Conservation (phyloP, 2,888 invertebrate species). For the Diarsia brunnea region DNA sequence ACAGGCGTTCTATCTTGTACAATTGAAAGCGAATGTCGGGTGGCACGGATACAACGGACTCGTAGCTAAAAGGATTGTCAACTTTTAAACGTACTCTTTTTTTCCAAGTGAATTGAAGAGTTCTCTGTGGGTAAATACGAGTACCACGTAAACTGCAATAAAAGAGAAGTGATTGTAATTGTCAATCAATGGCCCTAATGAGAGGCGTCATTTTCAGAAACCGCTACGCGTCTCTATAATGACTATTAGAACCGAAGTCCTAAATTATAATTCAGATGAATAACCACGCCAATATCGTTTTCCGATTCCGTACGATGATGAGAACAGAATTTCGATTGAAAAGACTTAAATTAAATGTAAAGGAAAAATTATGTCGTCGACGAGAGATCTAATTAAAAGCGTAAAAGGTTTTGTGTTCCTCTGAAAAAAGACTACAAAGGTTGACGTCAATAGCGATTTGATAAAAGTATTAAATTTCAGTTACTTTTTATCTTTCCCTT, state of each 20-base stretch:
- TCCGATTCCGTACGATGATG: constrained; percentile 50
- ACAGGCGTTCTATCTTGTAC: constrained; percentile 57
- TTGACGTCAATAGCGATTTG: constrained; percentile 82
- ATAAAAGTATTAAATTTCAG: constrained; percentile 87
- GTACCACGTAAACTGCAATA: neutral
- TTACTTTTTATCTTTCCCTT: constrained; percentile 86
- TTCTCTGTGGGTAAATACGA: constrained; percentile 25
- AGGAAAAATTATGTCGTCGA: constrained; percentile 63
- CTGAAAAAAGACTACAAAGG: constrained; percentile 77
- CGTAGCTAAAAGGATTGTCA: constrained; percentile 65
- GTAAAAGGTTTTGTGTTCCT: constrained; percentile 71
- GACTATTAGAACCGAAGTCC: constrained; percentile 7
- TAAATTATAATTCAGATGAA: constrained; percentile 40
- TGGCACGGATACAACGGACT: constrained; percentile 42
- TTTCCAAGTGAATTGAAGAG: constrained; percentile 47
- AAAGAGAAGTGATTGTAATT: neutral
- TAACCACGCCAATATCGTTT: constrained; percentile 50
- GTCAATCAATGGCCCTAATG: too few relatives aligned
- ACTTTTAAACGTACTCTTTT: constrained; percentile 55
- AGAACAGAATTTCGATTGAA: constrained; percentile 61
- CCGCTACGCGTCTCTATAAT: neutral
- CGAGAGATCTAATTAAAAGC: constrained; percentile 73
- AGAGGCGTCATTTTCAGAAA: constrained; percentile 8
- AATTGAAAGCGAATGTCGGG: constrained; percentile 64
- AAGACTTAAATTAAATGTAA: constrained; percentile 62